These are phyloP conservation scores for Bufo gargarizans DNA, from an alignment of 2,113 vertebrate genomes.

Conservation along the genomic window DNA sequence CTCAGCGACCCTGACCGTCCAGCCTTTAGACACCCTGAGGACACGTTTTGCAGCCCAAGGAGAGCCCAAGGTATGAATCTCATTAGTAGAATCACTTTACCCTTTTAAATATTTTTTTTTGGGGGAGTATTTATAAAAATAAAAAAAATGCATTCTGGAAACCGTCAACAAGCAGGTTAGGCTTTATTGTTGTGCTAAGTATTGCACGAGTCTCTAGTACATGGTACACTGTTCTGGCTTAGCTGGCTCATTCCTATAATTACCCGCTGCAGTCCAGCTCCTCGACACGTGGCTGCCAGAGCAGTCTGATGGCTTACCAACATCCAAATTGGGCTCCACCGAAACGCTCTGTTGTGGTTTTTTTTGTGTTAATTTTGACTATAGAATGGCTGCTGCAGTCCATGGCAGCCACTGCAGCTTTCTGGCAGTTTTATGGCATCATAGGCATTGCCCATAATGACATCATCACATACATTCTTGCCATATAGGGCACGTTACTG, in stretches of 20 bases:
- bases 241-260: neutral
- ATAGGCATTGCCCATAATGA: neutral
- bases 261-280: neutral
- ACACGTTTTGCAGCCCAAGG: conserved; percentile 96
- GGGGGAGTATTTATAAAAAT: no score
- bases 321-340: no score
- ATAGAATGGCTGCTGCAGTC: no score
- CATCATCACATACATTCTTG: neutral
- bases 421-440: no score
- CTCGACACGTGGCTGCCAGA: neutral
- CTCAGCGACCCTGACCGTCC: conserved; percentile 80
- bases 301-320: neutral
- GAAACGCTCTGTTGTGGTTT: neutral
- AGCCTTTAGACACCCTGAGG: conserved; percentile 90
- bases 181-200: neutral
- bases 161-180: no score
- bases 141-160: no score
- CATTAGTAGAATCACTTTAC: no score
- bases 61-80: conserved; percentile 84
- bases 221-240: neutral
- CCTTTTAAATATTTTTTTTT: no score
- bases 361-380: neutral
- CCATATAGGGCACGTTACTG: neutral
- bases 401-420: no score
- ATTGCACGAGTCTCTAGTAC: neutral